phyloP scores from a whole-genome alignment of 2,113 vertebrate genomes.

The Noctilio leporinus region DNA sequence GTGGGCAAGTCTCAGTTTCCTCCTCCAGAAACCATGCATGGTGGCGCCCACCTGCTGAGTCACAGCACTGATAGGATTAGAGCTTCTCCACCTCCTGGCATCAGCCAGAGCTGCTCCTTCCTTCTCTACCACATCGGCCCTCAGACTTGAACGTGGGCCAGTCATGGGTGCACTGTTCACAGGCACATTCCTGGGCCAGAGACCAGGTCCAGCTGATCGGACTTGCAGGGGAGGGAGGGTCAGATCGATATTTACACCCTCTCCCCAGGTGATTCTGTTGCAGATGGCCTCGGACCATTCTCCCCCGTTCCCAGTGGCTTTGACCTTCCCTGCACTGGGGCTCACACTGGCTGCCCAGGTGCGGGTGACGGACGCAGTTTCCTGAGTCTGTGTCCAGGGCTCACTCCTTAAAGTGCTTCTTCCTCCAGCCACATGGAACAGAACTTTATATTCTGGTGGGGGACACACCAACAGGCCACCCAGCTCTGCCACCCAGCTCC shows the following conservation, averaged over 20 bases:
- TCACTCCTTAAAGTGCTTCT: neutral
- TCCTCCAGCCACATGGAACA: neutral
- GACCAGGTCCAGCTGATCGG: neutral
- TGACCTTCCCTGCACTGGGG: neutral
- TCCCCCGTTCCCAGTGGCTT: neutral
- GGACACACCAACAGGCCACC: neutral
- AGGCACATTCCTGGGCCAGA: neutral
- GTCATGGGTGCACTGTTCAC: neutral
- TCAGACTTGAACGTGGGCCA: neutral
- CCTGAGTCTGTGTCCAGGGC: neutral
- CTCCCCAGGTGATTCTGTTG: neutral
- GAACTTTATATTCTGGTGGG: neutral
- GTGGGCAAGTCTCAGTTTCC: neutral
- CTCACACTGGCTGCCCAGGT: neutral
- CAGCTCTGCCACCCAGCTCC: neutral
- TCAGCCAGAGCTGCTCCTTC: accelerated
- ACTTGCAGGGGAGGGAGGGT: no score
- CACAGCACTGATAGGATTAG: neutral
- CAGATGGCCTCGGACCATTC: neutral
- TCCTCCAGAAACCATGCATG: neutral
- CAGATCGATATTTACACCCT: neutral
- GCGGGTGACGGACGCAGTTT: neutral
- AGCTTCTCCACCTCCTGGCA: neutral
- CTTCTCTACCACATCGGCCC: neutral
- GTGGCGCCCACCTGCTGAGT: neutral